These are phyloP conservation scores for Eufriesea mexicana DNA, from an alignment of 1,140 invertebrate species.

Conservation along the genomic window DNA sequence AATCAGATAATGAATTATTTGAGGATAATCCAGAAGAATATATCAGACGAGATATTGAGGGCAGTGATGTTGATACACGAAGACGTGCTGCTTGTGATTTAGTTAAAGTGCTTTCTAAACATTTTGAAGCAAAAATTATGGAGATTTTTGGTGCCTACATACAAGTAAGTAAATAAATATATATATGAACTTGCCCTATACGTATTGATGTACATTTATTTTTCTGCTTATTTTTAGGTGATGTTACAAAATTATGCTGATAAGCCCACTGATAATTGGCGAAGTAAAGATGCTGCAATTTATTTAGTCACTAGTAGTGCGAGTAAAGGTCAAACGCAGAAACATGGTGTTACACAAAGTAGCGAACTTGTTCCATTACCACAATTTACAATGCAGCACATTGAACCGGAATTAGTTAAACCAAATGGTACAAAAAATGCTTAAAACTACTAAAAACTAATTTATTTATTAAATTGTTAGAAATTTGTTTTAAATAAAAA, in stretches of 20 bases:
- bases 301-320: conserved; percentile 97
- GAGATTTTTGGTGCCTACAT: conserved; percentile 96
- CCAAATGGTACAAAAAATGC: conserved; percentile 84
- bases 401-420: conserved; percentile 92
- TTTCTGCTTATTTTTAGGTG: conserved; percentile 83
- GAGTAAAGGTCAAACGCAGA: conserved; percentile 94
- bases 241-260: conserved; percentile 90
- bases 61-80: conserved; percentile 98
- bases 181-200: neutral
- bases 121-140: conserved; percentile 96
- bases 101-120: conserved; percentile 93
- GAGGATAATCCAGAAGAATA: conserved; percentile 99
- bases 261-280: conserved; percentile 92
- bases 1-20: conserved; percentile 97
- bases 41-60: conserved; percentile 97
- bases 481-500: conserved; percentile 19
- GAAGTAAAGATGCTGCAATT: conserved; percentile 96
- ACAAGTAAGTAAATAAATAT: conserved; percentile 74
- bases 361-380: conserved; percentile 94
- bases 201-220: neutral
- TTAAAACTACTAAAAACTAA: neutral
- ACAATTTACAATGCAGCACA: conserved; percentile 93
- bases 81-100: conserved; percentile 97
- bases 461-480: neutral
- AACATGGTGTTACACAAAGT: conserved; percentile 94